Conservation (phyloP, 2,797 vertebrate species). For the Setipinna tenuifilis region DNA sequence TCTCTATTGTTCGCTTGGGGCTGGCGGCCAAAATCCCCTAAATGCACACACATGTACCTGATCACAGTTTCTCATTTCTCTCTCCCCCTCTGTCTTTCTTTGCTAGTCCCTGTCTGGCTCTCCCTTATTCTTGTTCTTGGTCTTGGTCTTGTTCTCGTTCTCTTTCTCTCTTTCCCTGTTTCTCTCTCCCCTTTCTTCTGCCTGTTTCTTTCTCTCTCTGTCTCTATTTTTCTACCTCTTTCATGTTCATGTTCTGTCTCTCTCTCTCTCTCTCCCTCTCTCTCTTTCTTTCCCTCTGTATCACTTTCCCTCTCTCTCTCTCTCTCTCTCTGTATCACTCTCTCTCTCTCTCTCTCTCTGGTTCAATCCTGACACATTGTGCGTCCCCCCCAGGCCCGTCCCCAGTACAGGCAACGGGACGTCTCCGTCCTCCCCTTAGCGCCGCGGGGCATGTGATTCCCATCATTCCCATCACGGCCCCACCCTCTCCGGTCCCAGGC, state of each 20-base stretch:
- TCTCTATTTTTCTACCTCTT: too few relatives aligned
- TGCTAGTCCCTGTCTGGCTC: not conserved
- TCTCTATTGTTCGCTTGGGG: not conserved
- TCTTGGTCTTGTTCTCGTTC: not conserved
- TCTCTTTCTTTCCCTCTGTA: too few relatives aligned
- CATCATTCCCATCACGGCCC: conserved; percentile 33
- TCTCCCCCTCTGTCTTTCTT: not conserved
- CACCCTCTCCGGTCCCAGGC: conserved; percentile 6
- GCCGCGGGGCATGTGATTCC: conserved; percentile 32
- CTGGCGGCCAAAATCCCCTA: not conserved
- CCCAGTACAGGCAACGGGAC: not conserved
- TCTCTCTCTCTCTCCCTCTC: too few relatives aligned
- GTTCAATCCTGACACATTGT: not conserved
- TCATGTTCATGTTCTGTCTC: too few relatives aligned
- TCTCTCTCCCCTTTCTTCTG: too few relatives aligned
- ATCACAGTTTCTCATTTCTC: not conserved
- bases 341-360: too few relatives aligned
- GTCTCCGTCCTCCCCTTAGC: not conserved
- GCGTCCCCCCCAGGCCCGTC: not conserved
- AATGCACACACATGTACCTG: not conserved
- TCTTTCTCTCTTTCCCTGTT: not conserved
- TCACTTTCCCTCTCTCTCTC: too few relatives aligned
- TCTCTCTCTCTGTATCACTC: too few relatives aligned
- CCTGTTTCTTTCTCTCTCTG: too few relatives aligned
- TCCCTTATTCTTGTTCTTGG: not conserved